Percentiles rank a stretch among this genome's conserved stretches.
These are phyloP conservation scores for Patella depressa DNA, from an alignment of 2,888 invertebrate genomes.

Conservation along the genomic window DNA sequence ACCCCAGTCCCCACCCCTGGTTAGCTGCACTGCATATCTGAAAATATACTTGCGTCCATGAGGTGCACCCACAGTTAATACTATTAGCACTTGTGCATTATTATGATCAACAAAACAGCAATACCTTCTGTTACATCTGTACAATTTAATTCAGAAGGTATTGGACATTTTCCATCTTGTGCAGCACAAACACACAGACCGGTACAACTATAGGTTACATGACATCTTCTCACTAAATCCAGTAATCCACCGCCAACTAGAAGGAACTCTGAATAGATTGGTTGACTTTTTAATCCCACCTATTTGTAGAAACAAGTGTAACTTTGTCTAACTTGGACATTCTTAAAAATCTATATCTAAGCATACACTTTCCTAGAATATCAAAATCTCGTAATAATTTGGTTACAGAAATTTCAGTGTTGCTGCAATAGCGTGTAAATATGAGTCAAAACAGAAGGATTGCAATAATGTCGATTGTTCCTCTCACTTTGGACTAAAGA, in stretches of 20 bases:
- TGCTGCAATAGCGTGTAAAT: background rate
- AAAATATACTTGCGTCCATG: no score
- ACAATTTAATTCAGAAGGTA: background rate
- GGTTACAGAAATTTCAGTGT: background rate
- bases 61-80: no score
- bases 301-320: background rate
- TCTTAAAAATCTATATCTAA: background rate
- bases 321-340: background rate
- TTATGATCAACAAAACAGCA: no score
- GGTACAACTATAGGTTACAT: background rate
- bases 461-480: background rate
- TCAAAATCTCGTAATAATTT: background rate
- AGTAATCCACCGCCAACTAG: background rate
- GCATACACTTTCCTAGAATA: background rate
- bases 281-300: background rate
- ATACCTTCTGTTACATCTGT: no score
- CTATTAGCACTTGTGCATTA: no score
- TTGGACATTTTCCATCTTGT: conserved; percentile 13
- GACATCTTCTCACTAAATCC: background rate
- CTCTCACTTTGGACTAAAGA: background rate
- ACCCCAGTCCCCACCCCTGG: no score
- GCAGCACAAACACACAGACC: conserved; percentile 1
- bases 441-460: background rate
- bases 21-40: no score
- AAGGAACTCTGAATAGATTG: background rate